Conservation (phyloP, 2,888 invertebrate species). For the Ceramica pisi region DNA sequence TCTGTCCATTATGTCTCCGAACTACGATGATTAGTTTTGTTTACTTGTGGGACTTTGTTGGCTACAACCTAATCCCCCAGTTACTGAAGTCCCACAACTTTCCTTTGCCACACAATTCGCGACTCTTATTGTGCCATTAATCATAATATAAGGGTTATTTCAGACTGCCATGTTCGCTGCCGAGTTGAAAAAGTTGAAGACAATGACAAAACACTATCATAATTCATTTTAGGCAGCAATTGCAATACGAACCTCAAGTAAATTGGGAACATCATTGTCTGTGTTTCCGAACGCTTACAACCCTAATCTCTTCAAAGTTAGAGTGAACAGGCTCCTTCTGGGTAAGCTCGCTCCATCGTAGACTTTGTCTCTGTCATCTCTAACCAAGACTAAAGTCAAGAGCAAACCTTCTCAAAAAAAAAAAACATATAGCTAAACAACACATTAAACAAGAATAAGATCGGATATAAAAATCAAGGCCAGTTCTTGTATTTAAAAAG, state of each 20-base stretch:
- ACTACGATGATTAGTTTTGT: conserved; percentile 47
- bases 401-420: no score
- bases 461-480: no score
- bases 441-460: neutral
- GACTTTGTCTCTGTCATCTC: no score
- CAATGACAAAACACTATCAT: neutral
- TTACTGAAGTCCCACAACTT: conserved; percentile 29
- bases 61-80: conserved; percentile 29
- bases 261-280: no score
- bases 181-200: neutral
- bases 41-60: conserved; percentile 45
- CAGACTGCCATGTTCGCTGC: neutral
- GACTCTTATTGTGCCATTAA: conserved; percentile 20
- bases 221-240: neutral
- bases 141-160: conserved; percentile 14
- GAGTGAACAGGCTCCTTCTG: no score
- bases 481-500: no score
- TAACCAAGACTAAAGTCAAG: no score
- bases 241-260: neutral
- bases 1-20: conserved; percentile 24
- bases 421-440: no score
- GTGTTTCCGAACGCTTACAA: no score
- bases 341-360: no score
- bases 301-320: no score
- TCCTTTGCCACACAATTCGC: conserved; percentile 15